Evolutionary conservation across 2,113 vertebrate genomes (phyloP), one percentile per base, ranked within the genome.

Genomic region (Macrotis lagotis): DNA sequence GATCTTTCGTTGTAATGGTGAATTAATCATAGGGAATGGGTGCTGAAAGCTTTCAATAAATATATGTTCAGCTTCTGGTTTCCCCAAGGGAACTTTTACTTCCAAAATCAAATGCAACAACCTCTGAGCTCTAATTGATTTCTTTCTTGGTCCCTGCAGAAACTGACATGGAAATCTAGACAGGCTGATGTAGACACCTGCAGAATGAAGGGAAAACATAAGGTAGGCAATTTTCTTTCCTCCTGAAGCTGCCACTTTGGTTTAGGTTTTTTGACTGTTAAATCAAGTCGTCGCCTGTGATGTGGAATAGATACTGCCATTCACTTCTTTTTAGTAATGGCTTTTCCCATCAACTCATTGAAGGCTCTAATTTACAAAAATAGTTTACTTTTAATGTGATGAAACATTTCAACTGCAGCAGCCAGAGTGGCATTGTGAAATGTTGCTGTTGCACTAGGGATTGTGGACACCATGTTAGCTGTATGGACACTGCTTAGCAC

Each of bases 191-290:
- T 99, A 98, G 99, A 99, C 98, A 99, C 99, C 44, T 99, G 99
- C 98, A 99, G 99, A 98, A 99, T 99, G 99, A 99, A 99, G 98
- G 99, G 99, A 83, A 99, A 99, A 97, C 99, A 99, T 98, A 99
- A 99, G 99, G 99, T 99, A 99, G 83, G 96, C 96, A 97, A 98
- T 98, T 98, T 98, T 97, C 96, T 96, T 98, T 98, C 98, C 96
- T 98, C 96, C 90, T 92, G 92, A 94, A 97, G 93, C 98, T 98
- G 98, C 98, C 98, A 98, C 98, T 97, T 97, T 37, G 94, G 96
- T 98, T 98, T 98, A 98, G 93, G 92, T 97, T 96, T 83, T 95
- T 97, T 98, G 97, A 97, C 94, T 93, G 51, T 98, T 98, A 98
- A 97, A 96, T 96, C 88, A 26, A 88, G 59, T 96, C 89, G 2